Conservation (phyloP, 2,113 vertebrate genomes). For the Rana temporaria region DNA sequence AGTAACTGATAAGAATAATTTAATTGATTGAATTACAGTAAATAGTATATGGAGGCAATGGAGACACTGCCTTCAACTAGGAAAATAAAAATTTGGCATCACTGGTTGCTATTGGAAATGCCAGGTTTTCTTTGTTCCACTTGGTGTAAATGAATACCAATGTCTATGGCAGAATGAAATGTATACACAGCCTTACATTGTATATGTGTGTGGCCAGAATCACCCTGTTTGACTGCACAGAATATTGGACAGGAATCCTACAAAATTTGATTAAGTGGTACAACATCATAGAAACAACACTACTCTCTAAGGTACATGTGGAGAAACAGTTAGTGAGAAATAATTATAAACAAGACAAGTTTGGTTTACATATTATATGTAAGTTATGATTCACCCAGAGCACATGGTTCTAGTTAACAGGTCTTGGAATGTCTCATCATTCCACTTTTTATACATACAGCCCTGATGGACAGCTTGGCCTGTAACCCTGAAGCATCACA, state of each 20-base stretch:
- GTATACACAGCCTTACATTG: too few relatives aligned
- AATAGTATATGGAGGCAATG: too few relatives aligned
- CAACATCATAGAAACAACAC: not conserved
- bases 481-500: not conserved
- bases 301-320: not conserved
- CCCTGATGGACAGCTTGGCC: constrained; percentile 4
- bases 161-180: too few relatives aligned
- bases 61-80: too few relatives aligned
- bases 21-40: too few relatives aligned
- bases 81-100: too few relatives aligned
- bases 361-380: not conserved
- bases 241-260: not conserved
- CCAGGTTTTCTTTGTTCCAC: too few relatives aligned
- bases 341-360: not conserved
- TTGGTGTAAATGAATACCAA: too few relatives aligned
- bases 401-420: constrained; percentile 19
- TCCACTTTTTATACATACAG: not conserved
- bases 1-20: too few relatives aligned
- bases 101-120: too few relatives aligned
- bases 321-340: constrained; percentile 13
- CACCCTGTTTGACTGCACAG: not conserved
- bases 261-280: not conserved
- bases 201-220: not conserved
- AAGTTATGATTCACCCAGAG: not conserved
- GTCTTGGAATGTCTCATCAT: constrained; percentile 14